phyloP scores from a whole-genome alignment of 2,888 invertebrate genomes.

The Coleophora deauratella region DNA sequence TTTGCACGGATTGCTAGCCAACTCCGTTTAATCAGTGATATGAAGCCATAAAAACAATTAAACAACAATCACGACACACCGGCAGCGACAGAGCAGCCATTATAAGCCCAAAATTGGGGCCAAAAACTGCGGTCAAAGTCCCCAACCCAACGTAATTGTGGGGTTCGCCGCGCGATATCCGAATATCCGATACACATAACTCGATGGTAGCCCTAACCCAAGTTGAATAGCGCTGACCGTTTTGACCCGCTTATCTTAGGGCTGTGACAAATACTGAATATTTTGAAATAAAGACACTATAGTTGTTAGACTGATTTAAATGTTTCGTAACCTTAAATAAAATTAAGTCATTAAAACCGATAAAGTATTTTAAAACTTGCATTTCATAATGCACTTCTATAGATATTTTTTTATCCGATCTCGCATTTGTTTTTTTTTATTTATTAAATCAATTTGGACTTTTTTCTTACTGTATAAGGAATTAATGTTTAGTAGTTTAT shows the following conservation, averaged over 20 bases:
- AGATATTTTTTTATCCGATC: no score
- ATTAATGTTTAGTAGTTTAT: no score
- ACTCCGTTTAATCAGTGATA: background rate
- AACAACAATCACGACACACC: slow-evolving; percentile 31
- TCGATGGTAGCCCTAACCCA: slow-evolving; percentile 42
- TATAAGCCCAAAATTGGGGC: slow-evolving; percentile 15
- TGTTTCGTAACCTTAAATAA: no score
- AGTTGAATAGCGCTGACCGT: slow-evolving; percentile 36
- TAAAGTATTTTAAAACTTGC: background rate
- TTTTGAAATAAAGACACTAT: no score
- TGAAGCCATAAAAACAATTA: slow-evolving; percentile 45
- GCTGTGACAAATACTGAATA: slow-evolving; percentile 21
- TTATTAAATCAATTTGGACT: no score
- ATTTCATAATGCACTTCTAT: no score
- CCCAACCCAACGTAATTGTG: slow-evolving; percentile 41
- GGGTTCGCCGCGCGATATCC: slow-evolving; percentile 32
- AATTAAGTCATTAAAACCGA: no score
- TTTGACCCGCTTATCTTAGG: slow-evolving; percentile 39
- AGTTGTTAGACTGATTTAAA: no score
- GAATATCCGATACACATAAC: slow-evolving; percentile 36
- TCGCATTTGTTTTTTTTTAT: no score
- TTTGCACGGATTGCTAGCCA: no score
- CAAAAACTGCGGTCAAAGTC: slow-evolving; percentile 8
- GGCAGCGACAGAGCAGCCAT: slow-evolving; percentile 21
- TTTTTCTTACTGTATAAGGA: no score